Evolutionary conservation across 2,888 invertebrate species (phyloP), one percentile per base, ranked within the genome.

Genomic region (Heliconius aoede): DNA sequence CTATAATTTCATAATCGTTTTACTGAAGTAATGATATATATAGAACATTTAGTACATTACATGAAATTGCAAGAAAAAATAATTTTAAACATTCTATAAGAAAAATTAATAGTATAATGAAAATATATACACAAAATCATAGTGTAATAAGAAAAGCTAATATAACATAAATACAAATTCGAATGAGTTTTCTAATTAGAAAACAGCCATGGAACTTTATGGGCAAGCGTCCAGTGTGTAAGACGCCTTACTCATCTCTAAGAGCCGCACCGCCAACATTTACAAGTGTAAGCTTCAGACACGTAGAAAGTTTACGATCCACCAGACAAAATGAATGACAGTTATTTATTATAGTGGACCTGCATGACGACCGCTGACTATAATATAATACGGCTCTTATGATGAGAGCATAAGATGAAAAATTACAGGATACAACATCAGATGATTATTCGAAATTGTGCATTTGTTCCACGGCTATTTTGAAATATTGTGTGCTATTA

Each of bases 231-330:
- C 21, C 21, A 71, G 58, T 60, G 21, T 72, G 72, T 40, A 58
- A 26, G 18, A 26, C 40, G 26, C 60, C 58, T 72, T 26, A 72
- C 26, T 72, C 72, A 61, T 60, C 60, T 61, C 40, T 61, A 60
- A 58, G 21, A 60, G 72, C n/a, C 55, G 11, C 13, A 58, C 58
- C 72, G 58, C 60, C 60, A 61, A 21, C 72, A 36, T 72, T 84
- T 82, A 85, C 82, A 77, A 80, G 80, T 76, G 74, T 68, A 77
- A 74, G 60, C 76, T 78, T 78, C 75, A 75, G 80, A 82, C 75
- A 81, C 86, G 87, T 90, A 90, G 91, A 91, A 91, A 91, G 91
- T 90, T 86, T 84, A 84, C 82, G 83, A 83, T 71, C 82, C 75
- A 80, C 82, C 83, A 81, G 84, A 84, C 85, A 79, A 83, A 83